Evolutionary conservation across 1,140 invertebrate genomes (phyloP), one percentile per base, ranked within the genome.

Genomic region (Saccostrea cuccullata): DNA sequence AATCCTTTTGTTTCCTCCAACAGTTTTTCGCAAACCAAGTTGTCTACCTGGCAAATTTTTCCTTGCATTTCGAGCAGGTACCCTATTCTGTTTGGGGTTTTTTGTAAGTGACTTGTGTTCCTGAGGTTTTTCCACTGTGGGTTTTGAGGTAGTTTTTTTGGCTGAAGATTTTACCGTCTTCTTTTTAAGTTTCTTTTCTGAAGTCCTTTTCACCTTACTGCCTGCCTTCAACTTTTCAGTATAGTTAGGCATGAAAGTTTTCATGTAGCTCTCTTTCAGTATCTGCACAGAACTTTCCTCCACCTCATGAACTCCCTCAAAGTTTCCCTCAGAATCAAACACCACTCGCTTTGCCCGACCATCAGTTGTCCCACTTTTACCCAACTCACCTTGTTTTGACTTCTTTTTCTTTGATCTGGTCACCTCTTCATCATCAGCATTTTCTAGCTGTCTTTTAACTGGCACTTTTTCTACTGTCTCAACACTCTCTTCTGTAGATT

Each of bases 281-380:
- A 77, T 77, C 23, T 36, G 2, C 5, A 77, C 70, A 26, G 30
- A 3, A 30, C 26, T 77, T 12, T 77, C 23, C 9, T 77, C 23
- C 23, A 36, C 15, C 11, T 77, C 30, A 5, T 77, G 11, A 77
- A 77, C 70, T 77, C 70, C 9, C 15, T 77, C 70, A 77, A 77
- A 17, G 23, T 77, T 77, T 13, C 70, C 70, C 30, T 77, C 70
- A 15, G 70, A 77, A 77, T 77, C 70, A 77, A 77, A 77, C 70
- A 77, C 70, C 23, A 77, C 70, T 77, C 70, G 70, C 70, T 13
- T 77, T 77, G 70, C 70, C 26, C 70, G 70, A 77, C 70, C 70
- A 77, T 77, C 70, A 77, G 70, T 77, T 77, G 70, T 77, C 70
- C 23, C 30, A 30, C 26, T 36, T 30, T 30, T 36, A 26, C 26